phyloP scores from a whole-genome alignment of 2,797 vertebrate species.

The Bovichtus diacanthus region DNA sequence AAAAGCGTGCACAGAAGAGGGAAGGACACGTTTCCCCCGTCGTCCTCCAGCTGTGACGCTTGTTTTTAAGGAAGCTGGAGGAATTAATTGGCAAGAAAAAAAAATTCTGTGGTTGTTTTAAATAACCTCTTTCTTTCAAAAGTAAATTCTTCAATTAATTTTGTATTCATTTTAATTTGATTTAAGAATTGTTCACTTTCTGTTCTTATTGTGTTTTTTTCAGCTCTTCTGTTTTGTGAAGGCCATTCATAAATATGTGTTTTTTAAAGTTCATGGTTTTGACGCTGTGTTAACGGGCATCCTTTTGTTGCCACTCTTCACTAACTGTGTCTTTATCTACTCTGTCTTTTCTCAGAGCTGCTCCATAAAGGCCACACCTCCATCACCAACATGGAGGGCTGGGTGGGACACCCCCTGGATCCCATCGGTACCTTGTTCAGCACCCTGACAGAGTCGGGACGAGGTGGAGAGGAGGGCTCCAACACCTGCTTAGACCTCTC shows the following conservation, averaged over 20 bases:
- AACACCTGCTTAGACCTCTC: conserved; percentile 89
- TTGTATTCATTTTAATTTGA: neutral
- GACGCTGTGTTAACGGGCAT: neutral
- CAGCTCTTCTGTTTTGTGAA: neutral
- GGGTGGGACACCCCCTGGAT: conserved; percentile 97
- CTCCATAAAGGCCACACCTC: conserved; percentile 95
- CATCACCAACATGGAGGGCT: conserved; percentile 96
- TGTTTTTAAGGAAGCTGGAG: neutral
- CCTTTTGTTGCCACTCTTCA: neutral
- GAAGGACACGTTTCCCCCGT: neutral
- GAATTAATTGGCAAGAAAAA: neutral
- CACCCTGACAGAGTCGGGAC: conserved; percentile 94
- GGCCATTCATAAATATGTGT: neutral
- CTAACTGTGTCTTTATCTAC: conserved; percentile 3
- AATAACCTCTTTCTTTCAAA: neutral
- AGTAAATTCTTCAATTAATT: neutral
- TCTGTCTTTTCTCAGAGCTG: conserved; percentile 83
- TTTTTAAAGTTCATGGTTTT: neutral
- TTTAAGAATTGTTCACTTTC: neutral
- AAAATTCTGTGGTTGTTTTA: neutral
- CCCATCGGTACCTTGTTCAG: conserved; percentile 96
- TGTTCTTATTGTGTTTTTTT: neutral
- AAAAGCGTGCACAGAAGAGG: neutral
- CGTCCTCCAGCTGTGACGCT: neutral
- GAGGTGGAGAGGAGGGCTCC: conserved; percentile 88